Evolutionary conservation across 1,140 invertebrate species (phyloP).

Genomic region (Rhopalosiphum maidis): DNA sequence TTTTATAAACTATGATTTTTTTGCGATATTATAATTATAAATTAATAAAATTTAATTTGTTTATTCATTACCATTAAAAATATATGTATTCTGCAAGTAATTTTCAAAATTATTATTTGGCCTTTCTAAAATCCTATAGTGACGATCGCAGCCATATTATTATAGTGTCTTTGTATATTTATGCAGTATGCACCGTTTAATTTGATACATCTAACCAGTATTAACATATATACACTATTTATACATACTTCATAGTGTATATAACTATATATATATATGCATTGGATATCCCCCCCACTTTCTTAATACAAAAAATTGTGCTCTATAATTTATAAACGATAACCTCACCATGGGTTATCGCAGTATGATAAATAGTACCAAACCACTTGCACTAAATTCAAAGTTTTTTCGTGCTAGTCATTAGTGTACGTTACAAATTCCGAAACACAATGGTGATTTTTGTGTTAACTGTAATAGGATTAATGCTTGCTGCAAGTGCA

Average conservation of each 20-base stretch:
- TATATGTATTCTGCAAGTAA: too few species aligned
- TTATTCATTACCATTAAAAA: too few species aligned
- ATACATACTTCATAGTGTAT: background rate
- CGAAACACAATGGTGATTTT: background rate
- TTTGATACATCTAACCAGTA: too few species aligned
- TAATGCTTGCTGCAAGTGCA: background rate
- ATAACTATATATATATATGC: background rate
- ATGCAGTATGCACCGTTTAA: too few species aligned
- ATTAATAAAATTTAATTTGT: too few species aligned
- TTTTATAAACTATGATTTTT: too few species aligned
- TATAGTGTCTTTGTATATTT: too few species aligned
- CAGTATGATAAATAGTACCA: background rate
- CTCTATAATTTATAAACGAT: background rate
- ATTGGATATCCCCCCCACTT: background rate
- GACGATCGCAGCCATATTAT: background rate
- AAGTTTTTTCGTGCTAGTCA: background rate
- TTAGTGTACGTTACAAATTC: background rate
- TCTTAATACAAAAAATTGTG: background rate
- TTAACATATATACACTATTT: too few species aligned
- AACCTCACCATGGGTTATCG: background rate
- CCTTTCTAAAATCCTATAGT: background rate
- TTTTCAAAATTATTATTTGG: background rate
- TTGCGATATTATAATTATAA: too few species aligned
- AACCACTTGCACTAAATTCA: background rate
- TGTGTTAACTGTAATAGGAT: background rate